A percentile compares a stretch with the other conserved stretches of the same genome.
Conservation (phyloP, 1,140 invertebrate species). For the Drosophila navojoa region DNA sequence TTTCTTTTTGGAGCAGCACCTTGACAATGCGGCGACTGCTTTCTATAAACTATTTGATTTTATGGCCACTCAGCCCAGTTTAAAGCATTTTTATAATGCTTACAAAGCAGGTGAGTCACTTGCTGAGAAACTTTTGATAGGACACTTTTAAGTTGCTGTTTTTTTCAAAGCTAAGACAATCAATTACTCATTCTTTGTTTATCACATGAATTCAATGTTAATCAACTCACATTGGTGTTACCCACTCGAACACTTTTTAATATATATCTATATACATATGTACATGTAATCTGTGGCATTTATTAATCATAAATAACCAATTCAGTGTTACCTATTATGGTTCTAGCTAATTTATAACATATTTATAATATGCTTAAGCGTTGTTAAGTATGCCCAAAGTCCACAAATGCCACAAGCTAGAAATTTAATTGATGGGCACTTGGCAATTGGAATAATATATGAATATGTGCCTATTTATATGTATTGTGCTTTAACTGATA, state of each 20-base stretch:
- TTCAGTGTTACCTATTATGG: neutral
- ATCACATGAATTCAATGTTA: neutral
- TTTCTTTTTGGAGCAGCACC: constrained; percentile 3
- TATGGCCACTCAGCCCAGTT: constrained; percentile 5
- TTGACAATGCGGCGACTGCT: constrained; percentile 25
- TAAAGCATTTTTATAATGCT: constrained; percentile 11
- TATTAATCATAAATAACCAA: constrained; percentile 26
- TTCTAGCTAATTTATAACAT: constrained; percentile 9
- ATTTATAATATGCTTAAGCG: neutral
- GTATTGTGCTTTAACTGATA: no score
- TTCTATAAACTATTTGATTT: constrained; percentile 32
- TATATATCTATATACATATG: neutral
- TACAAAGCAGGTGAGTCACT: neutral
- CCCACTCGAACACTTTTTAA: neutral
- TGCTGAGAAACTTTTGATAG: neutral
- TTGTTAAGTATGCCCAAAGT: constrained; percentile 9
- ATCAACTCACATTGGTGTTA: neutral
- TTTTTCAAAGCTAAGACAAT: neutral
- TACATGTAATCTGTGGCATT: constrained; percentile 2
- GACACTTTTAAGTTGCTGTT: constrained; percentile 5
- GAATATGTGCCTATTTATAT: no score
- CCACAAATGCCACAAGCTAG: neutral
- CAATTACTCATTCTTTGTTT: constrained; percentile 22
- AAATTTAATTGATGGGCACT: constrained; percentile 1
- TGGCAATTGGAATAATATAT: neutral